Evolutionary conservation across 2,113 vertebrate species (phyloP).

Genomic region (Hassar affinis): DNA sequence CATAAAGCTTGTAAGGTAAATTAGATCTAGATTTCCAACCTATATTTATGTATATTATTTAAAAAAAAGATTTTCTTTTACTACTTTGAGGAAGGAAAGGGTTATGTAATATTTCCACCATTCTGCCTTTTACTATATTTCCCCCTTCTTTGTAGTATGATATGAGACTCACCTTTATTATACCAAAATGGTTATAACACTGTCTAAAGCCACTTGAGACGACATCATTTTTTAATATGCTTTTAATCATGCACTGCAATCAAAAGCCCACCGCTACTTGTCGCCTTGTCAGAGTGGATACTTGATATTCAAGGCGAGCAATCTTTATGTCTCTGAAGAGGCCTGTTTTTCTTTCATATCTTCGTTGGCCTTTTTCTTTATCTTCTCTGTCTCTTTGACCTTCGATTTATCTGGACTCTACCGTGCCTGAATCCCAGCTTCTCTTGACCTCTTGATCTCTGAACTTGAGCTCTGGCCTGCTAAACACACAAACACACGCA

Average conservation of each 20-base stretch:
- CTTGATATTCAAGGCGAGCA: constrained; percentile 17
- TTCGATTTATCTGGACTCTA: constrained; percentile 10
- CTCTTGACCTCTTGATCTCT: constrained; percentile 5
- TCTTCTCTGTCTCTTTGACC: neutral
- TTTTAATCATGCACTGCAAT: neutral
- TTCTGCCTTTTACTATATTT: neutral
- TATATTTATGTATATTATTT: neutral
- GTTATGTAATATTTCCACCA: neutral
- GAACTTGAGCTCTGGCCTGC: neutral
- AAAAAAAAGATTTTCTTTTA: neutral
- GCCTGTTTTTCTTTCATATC: neutral
- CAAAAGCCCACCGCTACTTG: neutral
- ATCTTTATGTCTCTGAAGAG: neutral
- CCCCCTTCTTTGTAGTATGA: neutral
- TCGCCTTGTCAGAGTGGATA: neutral
- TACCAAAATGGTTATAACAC: no score
- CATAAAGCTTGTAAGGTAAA: neutral
- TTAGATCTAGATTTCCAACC: neutral
- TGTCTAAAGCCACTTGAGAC: no score
- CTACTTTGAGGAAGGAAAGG: neutral
- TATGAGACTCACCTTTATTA: no score
- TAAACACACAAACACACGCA: neutral
- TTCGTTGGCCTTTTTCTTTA: neutral
- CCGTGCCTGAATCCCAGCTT: neutral
- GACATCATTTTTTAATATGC: no score